Evolutionary conservation across 2,113 vertebrate species (phyloP).

Genomic region (Gallinago paraguaiae): DNA sequence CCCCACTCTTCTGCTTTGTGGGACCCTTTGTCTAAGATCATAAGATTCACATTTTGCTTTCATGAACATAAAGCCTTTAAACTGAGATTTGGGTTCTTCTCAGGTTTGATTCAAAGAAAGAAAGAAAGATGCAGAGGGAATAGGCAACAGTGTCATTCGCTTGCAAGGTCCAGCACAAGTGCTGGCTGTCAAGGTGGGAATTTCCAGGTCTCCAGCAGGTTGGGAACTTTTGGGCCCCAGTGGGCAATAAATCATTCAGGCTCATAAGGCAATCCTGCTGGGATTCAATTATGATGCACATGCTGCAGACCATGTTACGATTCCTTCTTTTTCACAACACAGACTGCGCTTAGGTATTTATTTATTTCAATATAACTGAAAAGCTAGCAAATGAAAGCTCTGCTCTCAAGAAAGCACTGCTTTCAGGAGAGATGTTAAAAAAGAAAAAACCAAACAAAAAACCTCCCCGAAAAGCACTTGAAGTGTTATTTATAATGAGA

Average conservation of each 20-base stretch:
- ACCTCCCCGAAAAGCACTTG: neutral
- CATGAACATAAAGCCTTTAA: neutral
- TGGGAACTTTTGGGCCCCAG: neutral
- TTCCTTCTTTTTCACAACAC: neutral
- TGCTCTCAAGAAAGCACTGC: neutral
- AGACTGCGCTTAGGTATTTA: neutral
- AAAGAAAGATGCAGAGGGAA: neutral
- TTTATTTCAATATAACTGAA: neutral
- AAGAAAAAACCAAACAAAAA: too few relatives aligned
- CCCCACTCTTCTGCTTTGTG: neutral
- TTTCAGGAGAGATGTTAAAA: neutral
- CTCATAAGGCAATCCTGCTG: constrained; percentile 1
- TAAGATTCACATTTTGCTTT: neutral
- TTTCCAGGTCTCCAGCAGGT: constrained; percentile 14
- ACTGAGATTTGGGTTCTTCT: too few relatives aligned
- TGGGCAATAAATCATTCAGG: constrained; percentile 13
- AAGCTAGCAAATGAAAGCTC: neutral
- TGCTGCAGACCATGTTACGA: neutral
- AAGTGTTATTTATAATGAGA: neutral
- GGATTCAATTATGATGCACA: neutral
- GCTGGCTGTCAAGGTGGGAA: neutral
- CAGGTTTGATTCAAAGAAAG: neutral
- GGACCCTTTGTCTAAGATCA: neutral
- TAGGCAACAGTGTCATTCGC: neutral
- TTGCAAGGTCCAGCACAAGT: neutral